Evolutionary conservation across 2,888 invertebrate species (phyloP), one percentile per base, ranked within the genome.

Genomic region (Thereva unica): DNA sequence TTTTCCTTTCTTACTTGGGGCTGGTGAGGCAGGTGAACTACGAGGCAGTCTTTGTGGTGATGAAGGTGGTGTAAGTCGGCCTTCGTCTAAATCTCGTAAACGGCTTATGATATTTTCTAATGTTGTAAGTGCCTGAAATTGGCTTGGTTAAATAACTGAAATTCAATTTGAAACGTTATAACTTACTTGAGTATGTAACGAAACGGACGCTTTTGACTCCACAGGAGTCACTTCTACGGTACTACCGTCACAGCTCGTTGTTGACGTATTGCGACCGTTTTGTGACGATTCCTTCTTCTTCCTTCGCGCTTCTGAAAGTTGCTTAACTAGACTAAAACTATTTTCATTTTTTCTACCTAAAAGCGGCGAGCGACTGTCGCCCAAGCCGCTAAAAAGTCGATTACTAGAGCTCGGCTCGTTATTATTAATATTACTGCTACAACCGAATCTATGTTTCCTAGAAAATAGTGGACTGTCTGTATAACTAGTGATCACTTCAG

Each of bases 11-110:
- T 89, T 89, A 70, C 87, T 84, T 54, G 87, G 87, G 8, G 88
- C 88, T 59, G 90, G 91, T 66, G 88, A 90, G 45, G 87, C 87
- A 52, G 90, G 91, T n/a, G 88, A 89, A 76, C 91, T 89, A 75
- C 91, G 85, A 10, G 91, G 89, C 68, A 90, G 81, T 72, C 91
- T 85, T 50, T 85, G 84, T 0, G 81, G 81, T 35, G 81, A 77
- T 34, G 80, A 75, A 12, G 83, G 83, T n/a, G 84, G 83, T 47
- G 84, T 82, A 37, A 80, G 72, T 12, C 82, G 79, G 34, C 80
- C 82, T 73, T 85, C 85, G 71, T 85, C 85, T 53, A 82, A 72
- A 74, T 81, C 86, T 61, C 85, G 79, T 71, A 85, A 75, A 38
- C 85, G 82, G 67, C 84, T 84, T 57, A 85, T 83, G 53, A 86